phyloP scores from a whole-genome alignment of 2,113 vertebrate species.

The Lichenostomus cassidix region DNA sequence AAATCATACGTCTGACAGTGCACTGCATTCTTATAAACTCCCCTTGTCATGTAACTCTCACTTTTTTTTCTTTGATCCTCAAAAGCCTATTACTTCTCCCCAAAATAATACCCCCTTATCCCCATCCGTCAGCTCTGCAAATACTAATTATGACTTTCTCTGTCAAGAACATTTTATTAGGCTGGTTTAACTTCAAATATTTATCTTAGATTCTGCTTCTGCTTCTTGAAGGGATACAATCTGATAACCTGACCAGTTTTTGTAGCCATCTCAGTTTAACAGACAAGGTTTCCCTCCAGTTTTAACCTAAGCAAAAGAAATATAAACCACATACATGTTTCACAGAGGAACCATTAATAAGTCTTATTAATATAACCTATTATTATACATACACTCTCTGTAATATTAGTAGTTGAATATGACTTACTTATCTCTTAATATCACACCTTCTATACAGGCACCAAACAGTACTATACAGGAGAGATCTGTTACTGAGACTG shows the following conservation, averaged over 20 bases:
- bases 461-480: conserved; percentile 91
- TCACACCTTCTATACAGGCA: conserved; percentile 92
- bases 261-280: not conserved
- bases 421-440: conserved; percentile 93
- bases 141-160: not conserved
- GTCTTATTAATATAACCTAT: not conserved
- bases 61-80: not conserved
- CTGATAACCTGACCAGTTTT: not conserved
- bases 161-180: not conserved
- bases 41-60: not conserved
- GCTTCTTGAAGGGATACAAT: not conserved
- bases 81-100: not conserved
- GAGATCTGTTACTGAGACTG: conserved; percentile 76
- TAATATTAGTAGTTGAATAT: not conserved
- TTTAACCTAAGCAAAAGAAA: not conserved
- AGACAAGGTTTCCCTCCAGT: not conserved
- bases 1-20: not conserved
- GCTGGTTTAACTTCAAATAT: not conserved
- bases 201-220: not conserved
- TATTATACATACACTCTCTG: not conserved
- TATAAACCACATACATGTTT: not conserved
- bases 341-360: not conserved
- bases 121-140: not conserved
- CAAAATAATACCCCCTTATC: not conserved
- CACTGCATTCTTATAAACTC: not conserved